These are phyloP conservation scores for Cricetomys ansorgei DNA, from an alignment of 2,113 vertebrate genomes.

Conservation along the genomic window DNA sequence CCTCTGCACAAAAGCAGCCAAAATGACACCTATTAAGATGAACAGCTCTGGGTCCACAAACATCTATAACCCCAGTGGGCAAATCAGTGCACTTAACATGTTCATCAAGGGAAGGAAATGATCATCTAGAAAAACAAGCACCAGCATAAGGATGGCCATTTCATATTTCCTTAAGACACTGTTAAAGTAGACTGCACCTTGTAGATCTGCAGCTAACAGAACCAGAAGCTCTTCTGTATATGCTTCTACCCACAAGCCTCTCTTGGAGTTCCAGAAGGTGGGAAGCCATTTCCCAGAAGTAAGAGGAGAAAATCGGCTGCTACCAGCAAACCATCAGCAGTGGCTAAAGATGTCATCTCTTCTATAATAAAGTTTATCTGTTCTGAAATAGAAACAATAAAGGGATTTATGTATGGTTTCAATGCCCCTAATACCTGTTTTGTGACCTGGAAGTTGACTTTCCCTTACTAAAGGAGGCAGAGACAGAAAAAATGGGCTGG, in stretches of 20 bases:
- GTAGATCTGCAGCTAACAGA: background rate
- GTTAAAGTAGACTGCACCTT: background rate
- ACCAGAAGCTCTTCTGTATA: background rate
- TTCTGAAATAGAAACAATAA: background rate
- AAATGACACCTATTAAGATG: background rate
- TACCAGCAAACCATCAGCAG: background rate
- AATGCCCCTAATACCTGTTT: background rate
- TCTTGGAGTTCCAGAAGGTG: background rate
- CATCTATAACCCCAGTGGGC: background rate
- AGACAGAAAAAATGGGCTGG: background rate
- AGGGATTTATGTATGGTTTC: background rate
- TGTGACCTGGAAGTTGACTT: background rate
- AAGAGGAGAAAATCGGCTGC: background rate
- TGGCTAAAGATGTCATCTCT: background rate
- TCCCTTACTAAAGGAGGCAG: background rate
- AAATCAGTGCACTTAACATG: background rate
- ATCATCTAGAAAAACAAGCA: constrained; percentile 19
- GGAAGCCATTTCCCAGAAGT: background rate
- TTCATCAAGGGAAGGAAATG: background rate
- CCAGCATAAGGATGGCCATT: background rate
- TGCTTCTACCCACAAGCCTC: background rate
- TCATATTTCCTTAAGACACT: constrained; percentile 41
- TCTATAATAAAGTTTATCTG: background rate
- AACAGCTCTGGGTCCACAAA: background rate
- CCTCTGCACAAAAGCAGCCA: background rate